Evolutionary conservation across 1,140 invertebrate genomes (phyloP).

Genomic region (Pseudomyrmex flavicornis): DNA sequence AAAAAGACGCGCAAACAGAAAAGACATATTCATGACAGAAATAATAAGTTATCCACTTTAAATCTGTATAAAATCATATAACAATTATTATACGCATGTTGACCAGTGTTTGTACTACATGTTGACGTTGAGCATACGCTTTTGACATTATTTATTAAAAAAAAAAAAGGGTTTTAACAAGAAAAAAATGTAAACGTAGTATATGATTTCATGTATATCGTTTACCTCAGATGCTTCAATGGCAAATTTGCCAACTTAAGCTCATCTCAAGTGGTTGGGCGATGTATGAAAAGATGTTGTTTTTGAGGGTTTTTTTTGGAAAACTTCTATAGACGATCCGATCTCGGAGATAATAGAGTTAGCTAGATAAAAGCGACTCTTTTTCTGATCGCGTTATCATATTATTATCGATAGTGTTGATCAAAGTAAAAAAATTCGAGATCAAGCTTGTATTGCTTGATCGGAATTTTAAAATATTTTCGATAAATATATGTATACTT

Average conservation of each 20-base stretch:
- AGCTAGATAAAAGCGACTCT: conserved; percentile 19
- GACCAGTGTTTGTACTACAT: background rate
- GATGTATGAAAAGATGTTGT: background rate
- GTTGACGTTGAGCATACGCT: background rate
- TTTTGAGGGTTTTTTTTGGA: conserved; percentile 14
- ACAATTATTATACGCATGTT: no score
- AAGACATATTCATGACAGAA: background rate
- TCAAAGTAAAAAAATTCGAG: conserved; percentile 32
- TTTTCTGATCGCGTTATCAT: conserved; percentile 4
- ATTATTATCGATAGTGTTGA: conserved; percentile 16
- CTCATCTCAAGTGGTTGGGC: conserved; percentile 6
- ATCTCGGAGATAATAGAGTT: conserved; percentile 33
- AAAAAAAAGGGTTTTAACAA: background rate
- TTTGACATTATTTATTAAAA: background rate
- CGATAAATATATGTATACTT: background rate
- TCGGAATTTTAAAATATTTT: conserved; percentile 30
- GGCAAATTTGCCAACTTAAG: conserved; percentile 5
- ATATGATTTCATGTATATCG: background rate
- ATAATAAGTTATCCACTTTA: conserved; percentile 2
- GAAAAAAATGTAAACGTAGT: background rate
- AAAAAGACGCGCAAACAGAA: conserved; percentile 19
- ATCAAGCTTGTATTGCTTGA: background rate
- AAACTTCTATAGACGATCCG: background rate
- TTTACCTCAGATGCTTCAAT: background rate
- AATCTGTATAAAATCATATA: background rate